These are phyloP conservation scores for Vulpes ferrilata DNA, from an alignment of 2,113 vertebrate species.

Conservation along the genomic window DNA sequence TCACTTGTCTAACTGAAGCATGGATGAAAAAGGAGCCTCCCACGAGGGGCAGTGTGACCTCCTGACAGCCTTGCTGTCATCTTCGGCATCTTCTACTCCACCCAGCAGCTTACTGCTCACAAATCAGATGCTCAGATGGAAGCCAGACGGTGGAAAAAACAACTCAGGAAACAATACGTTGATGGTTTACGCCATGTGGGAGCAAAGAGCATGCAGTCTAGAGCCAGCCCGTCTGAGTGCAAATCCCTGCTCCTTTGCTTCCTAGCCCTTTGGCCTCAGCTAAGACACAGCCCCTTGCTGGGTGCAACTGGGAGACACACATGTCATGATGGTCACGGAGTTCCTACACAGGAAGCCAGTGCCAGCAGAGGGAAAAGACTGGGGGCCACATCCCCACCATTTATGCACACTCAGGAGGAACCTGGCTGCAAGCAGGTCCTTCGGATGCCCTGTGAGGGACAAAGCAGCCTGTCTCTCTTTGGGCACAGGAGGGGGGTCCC, in stretches of 20 bases:
- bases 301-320: background rate
- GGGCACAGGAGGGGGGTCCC: background rate
- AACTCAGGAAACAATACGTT: background rate
- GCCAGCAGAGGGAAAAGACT: background rate
- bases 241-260: background rate
- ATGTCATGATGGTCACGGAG: background rate
- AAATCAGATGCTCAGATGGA: background rate
- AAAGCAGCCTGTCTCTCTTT: background rate
- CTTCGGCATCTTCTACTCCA: background rate
- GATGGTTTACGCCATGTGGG: background rate
- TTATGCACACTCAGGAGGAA: background rate
- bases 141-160: background rate
- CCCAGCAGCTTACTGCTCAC: background rate
- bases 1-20: background rate
- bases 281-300: background rate
- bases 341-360: too few species aligned
- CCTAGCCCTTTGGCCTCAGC: background rate
- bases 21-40: background rate
- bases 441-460: background rate
- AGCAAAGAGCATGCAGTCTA: too few species aligned
- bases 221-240: background rate
- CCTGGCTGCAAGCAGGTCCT: background rate
- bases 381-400: background rate
- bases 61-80: background rate
- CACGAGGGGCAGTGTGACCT: accelerated